These are phyloP conservation scores for Pungitius pungitius DNA, from an alignment of 2,113 vertebrate genomes.

Conservation along the genomic window DNA sequence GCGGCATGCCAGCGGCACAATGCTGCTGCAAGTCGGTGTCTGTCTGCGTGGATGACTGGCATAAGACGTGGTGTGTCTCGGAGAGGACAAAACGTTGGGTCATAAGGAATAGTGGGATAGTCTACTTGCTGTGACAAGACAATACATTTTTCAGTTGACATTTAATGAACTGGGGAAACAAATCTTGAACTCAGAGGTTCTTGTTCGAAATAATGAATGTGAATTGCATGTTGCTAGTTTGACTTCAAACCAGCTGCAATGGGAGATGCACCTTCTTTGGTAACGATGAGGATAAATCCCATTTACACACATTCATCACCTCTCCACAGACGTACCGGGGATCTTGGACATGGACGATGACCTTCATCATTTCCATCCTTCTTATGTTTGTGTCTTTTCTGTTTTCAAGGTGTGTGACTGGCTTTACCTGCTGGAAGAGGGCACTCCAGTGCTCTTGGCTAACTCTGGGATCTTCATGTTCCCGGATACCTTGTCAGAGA, in stretches of 20 bases:
- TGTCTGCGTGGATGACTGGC: not conserved
- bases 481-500: slow-evolving; percentile 85
- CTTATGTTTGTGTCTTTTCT: slow-evolving; percentile 12
- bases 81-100: slow-evolving; percentile 1
- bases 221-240: not conserved
- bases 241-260: not conserved
- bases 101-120: not conserved
- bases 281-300: not conserved
- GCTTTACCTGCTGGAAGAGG: slow-evolving; percentile 86
- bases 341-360: not conserved
- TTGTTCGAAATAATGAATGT: too few species aligned
- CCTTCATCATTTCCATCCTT: not conserved
- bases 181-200: too few species aligned
- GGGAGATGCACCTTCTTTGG: not conserved
- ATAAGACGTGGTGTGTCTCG: slow-evolving; percentile 15
- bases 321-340: not conserved
- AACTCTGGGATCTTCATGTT: slow-evolving; percentile 94
- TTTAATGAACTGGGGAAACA: not conserved
- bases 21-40: slow-evolving; percentile 13
- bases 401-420: slow-evolving; percentile 90
- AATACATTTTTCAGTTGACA: not conserved
- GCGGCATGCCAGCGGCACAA: slow-evolving; percentile 38
- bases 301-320: not conserved
- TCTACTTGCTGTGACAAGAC: slow-evolving; percentile 1
- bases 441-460: slow-evolving; percentile 91